A percentile compares a stretch with the other conserved stretches of the same genome.
Evolutionary conservation across 2,113 vertebrate genomes (phyloP).

Genomic region (Ginglymostoma cirratum): DNA sequence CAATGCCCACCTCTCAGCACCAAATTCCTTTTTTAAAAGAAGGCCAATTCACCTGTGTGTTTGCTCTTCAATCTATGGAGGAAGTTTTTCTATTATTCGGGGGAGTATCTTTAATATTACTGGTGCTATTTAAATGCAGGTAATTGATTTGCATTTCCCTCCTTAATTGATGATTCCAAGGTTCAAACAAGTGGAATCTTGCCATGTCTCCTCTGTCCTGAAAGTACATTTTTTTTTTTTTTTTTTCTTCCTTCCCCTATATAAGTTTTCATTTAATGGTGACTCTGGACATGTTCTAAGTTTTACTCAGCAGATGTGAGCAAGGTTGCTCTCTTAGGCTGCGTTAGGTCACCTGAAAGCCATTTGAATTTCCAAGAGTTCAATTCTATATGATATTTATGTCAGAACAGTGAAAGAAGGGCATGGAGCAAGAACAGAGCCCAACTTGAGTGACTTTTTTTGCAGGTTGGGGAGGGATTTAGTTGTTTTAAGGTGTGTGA

Average conservation of each 20-base stretch:
- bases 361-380: neutral
- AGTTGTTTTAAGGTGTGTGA: neutral
- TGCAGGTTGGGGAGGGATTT: neutral
- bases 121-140: neutral
- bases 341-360: too few species aligned
- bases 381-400: neutral
- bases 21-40: neutral
- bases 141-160: neutral
- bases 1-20: too few species aligned
- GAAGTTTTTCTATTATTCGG: neutral
- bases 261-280: neutral
- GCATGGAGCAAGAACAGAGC: neutral
- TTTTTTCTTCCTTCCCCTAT: neutral
- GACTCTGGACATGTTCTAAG: neutral
- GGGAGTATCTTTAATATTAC: neutral
- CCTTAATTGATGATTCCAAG: neutral
- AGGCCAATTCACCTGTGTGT: neutral
- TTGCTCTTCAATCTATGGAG: neutral
- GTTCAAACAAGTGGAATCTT: neutral
- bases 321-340: neutral
- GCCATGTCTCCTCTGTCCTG: neutral
- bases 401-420: neutral
- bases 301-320: neutral
- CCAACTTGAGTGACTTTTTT: neutral
- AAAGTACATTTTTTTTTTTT: neutral